Evolutionary conservation across 2,113 vertebrate species (phyloP), one percentile per base, ranked within the genome.

Genomic region (Odocoileus virginianus): DNA sequence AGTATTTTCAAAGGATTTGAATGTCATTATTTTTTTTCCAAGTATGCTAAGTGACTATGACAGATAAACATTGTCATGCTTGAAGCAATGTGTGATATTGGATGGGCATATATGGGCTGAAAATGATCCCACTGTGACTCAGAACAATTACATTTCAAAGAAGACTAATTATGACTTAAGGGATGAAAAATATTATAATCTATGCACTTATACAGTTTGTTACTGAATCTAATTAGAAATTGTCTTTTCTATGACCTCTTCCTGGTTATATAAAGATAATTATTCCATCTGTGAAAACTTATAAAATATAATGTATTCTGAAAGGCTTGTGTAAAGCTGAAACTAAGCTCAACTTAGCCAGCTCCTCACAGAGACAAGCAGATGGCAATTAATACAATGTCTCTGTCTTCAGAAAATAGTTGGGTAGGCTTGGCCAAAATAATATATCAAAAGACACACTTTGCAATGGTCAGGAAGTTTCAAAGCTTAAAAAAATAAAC

Each of bases 251-350:
- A 81, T 96, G 95, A 98, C 97, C 97, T 97, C 97, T 86, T 96
- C 94, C 94, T 98, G 87, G 91, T 96, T 98, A 82, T 60, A 96
- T 98, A 98, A 98, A 95, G 95, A 96, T 98, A 98, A 98, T 96
- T 98, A 98, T 98, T 97, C 95, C 95, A 97, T 98, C 97, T 98
- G 97, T 97, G 95, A 97, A 96, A 96, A 98, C 94, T 95, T 98
- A 96, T 88, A 94, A 98, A 98, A 94, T 97, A 96, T 96, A 97
- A 97, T 76, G 14, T 43, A 93, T 92, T 97, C 83, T 93, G 71
- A 50, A 97, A 96, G 47, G n/a, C 50, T 92, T 89, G 25, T 87
- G 74, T 36, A 96, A 97, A 82, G 23, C 67, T 82, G 87, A 97
- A 97, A 43, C 78, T 87, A 60, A 85, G 23, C 76, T 86, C 84